Conservation (phyloP, 1,140 invertebrate genomes). For the Drosophila kepulauana region DNA sequence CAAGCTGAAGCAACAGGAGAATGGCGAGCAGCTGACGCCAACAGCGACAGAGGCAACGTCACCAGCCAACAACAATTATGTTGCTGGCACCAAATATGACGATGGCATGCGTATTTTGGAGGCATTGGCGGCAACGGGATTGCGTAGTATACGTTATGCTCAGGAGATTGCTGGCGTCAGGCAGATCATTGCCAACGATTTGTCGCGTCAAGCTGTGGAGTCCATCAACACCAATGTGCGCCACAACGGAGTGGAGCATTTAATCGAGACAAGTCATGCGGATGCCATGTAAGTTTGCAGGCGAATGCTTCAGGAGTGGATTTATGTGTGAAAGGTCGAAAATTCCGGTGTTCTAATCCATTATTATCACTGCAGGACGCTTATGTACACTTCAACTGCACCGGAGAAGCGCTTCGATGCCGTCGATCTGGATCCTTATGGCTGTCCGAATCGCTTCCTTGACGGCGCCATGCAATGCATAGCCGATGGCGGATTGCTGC, state of each 20-base stretch:
- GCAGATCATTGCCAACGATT: constrained; percentile 97
- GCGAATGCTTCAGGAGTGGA: too few species aligned
- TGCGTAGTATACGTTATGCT: constrained; percentile 98
- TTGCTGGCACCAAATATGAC: constrained; percentile 80
- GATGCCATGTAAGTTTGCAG: constrained; percentile 91
- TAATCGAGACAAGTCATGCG: constrained; percentile 90
- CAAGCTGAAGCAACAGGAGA: constrained; percentile 38
- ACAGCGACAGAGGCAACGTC: background rate
- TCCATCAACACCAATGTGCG: constrained; percentile 93
- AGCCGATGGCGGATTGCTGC: constrained; percentile 92
- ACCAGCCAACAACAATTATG: constrained; percentile 25
- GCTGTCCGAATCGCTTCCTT: constrained; percentile 96
- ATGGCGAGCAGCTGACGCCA: background rate
- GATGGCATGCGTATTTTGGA: constrained; percentile 93
- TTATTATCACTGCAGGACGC: constrained; percentile 86
- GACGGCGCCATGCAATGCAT: constrained; percentile 95
- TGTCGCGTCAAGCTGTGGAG: constrained; percentile 94
- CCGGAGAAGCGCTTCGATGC: constrained; percentile 92
- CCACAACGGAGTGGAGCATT: constrained; percentile 91
- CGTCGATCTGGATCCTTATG: constrained; percentile 99
- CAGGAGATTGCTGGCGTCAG: constrained; percentile 94
- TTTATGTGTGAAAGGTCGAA: too few species aligned
- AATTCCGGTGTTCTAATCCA: too few species aligned
- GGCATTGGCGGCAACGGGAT: constrained; percentile 95
- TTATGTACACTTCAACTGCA: constrained; percentile 93